A percentile compares a stretch with the other conserved stretches of the same genome.
These are phyloP conservation scores for Hippoglossus stenolepis DNA, from an alignment of 2,113 vertebrate genomes.

Conservation along the genomic window DNA sequence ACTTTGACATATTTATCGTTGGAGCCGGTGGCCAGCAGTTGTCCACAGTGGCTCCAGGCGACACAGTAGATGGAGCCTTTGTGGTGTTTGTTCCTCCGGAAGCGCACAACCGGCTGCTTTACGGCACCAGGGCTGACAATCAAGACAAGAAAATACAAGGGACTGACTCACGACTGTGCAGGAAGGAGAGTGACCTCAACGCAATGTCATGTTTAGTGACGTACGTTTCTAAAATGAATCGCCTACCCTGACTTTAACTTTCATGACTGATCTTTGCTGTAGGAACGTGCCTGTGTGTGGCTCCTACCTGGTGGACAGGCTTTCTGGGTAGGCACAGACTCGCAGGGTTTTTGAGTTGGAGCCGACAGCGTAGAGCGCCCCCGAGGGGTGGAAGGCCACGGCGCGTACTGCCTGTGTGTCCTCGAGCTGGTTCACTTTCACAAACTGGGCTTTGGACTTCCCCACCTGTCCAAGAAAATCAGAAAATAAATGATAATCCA, in stretches of 20 bases:
- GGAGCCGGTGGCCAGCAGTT: conserved; percentile 95
- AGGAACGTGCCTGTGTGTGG: not conserved
- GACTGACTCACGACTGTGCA: too few relatives aligned
- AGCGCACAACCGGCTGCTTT: conserved; percentile 91
- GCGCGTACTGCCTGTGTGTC: conserved; percentile 97
- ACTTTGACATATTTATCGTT: conserved; percentile 99
- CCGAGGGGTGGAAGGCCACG: conserved; percentile 97
- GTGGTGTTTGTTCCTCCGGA: conserved; percentile 98
- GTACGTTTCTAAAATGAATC: too few relatives aligned
- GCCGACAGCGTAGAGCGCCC: conserved; percentile 93
- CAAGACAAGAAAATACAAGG: not conserved
- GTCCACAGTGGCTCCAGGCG: conserved; percentile 97
- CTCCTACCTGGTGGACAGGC: conserved; percentile 85
- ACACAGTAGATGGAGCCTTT: conserved; percentile 99
- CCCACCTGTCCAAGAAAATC: conserved; percentile 77
- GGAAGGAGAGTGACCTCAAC: too few relatives aligned
- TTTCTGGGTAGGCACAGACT: conserved; percentile 94
- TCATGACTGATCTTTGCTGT: not conserved
- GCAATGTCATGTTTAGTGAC: too few relatives aligned
- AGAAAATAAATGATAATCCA: not conserved
- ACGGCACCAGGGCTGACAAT: conserved; percentile 72
- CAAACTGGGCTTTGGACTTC: conserved; percentile 89
- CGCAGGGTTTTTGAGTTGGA: conserved; percentile 98
- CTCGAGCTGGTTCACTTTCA: conserved; percentile 91
- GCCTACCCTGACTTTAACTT: too few relatives aligned